Evolutionary conservation across 2,113 vertebrate genomes (phyloP).

Genomic region (Tichodroma muraria): DNA sequence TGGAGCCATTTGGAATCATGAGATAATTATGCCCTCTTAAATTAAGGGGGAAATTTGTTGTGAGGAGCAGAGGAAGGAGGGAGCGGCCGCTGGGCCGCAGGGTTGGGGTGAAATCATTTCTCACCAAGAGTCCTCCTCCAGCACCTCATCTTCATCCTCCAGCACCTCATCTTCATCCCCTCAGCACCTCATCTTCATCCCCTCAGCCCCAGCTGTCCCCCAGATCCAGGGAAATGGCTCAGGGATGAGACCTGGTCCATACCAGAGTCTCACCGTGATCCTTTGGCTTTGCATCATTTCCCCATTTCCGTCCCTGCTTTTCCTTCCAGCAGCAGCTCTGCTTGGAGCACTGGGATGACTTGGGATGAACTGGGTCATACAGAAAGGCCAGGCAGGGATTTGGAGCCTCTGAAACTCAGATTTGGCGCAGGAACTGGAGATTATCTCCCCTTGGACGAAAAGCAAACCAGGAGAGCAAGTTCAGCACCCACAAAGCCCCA

Average conservation of each 20-base stretch:
- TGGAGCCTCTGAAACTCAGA: neutral
- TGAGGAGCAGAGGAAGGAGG: neutral
- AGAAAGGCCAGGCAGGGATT: neutral
- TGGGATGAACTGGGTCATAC: rapidly evolving
- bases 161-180: too few species aligned
- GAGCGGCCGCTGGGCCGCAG: rapidly evolving
- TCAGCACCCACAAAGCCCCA: neutral
- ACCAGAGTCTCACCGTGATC: rapidly evolving
- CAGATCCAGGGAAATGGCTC: neutral
- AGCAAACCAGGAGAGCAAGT: neutral
- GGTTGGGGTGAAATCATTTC: rapidly evolving
- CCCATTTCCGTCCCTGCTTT: rapidly evolving
- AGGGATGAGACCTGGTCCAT: neutral
- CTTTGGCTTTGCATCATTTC: neutral
- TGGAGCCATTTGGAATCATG: conserved; percentile 1
- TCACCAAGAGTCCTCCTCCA: neutral
- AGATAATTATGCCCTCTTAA: neutral
- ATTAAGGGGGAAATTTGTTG: neutral
- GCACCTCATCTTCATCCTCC: too few species aligned
- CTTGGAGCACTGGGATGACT: neutral
- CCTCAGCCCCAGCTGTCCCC: neutral
- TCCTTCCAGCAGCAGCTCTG: neutral
- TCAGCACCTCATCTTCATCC: neutral
- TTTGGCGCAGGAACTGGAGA: neutral
- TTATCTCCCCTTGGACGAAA: rapidly evolving